Evolutionary conservation across 1,140 invertebrate species (phyloP).

Genomic region (Drosophila mojavensis): DNA sequence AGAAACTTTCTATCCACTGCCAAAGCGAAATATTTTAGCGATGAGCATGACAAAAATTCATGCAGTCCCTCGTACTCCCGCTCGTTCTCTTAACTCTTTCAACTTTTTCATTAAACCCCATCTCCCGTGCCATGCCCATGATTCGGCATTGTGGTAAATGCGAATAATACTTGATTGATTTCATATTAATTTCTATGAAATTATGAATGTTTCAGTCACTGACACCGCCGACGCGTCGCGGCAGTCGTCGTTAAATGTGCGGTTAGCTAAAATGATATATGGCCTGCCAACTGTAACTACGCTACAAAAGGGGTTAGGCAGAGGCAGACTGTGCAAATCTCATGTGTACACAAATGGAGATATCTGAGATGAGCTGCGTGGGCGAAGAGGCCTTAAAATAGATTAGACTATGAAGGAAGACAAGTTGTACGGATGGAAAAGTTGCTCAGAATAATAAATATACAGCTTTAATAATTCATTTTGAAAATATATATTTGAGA

Average conservation of each 20-base stretch:
- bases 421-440: no score
- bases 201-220: conserved; percentile 53
- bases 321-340: not conserved
- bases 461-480: no score
- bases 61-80: conserved; percentile 25
- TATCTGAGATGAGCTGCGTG: no score
- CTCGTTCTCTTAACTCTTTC: conserved; percentile 46
- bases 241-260: not conserved
- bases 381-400: no score
- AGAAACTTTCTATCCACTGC: conserved; percentile 21
- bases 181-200: conserved; percentile 73
- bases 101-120: conserved; percentile 71
- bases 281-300: not conserved
- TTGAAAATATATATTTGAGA: no score
- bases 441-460: no score
- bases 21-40: not conserved
- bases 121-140: conserved; percentile 26
- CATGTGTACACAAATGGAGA: no score
- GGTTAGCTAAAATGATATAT: conserved; percentile 51
- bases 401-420: no score
- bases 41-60: conserved; percentile 72
- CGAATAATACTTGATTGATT: conserved; percentile 76
- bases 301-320: not conserved
- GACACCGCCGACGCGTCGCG: conserved; percentile 2
- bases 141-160: conserved; percentile 51